These are phyloP conservation scores for Nomada flava DNA, from an alignment of 2,888 invertebrate species.

Conservation along the genomic window DNA sequence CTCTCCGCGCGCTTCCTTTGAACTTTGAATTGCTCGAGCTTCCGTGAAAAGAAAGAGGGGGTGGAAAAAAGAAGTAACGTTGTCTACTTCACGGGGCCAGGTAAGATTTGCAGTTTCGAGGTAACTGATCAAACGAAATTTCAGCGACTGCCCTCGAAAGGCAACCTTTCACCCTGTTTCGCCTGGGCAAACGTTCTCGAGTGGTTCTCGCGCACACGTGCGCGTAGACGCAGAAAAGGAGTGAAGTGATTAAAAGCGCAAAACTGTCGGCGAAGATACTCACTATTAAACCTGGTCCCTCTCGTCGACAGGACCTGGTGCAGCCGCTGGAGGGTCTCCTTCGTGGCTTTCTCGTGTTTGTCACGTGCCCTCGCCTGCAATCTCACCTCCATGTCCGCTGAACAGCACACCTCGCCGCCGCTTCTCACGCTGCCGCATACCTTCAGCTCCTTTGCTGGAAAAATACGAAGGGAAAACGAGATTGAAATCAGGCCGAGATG, in stretches of 20 bases:
- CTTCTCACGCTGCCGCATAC: conserved; percentile 82
- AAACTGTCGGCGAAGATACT: conserved; percentile 82
- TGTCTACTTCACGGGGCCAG: background rate
- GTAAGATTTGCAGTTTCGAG: background rate
- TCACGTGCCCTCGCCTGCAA: conserved; percentile 89
- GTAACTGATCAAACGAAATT: conserved; percentile 23
- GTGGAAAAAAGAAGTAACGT: background rate
- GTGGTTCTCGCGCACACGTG: background rate
- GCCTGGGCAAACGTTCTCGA: conserved; percentile 10
- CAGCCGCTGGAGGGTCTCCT: conserved; percentile 90
- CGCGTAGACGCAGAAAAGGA: background rate
- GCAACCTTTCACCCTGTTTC: background rate
- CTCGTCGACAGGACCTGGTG: conserved; percentile 90
- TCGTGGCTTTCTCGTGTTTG: conserved; percentile 90
- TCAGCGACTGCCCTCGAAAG: conserved; percentile 4
- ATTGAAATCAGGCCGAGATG: conserved; percentile 28
- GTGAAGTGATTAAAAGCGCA: conserved; percentile 39
- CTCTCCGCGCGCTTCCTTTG: background rate
- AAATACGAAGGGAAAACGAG: conserved; percentile 41
- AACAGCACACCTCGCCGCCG: conserved; percentile 87
- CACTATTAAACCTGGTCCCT: conserved; percentile 94
- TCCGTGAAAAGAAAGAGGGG: background rate
- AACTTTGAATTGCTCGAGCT: background rate
- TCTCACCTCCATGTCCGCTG: conserved; percentile 88
- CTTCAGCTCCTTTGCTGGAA: conserved; percentile 81